Base-by-base conservation (phyloP, 1,140 invertebrate genomes). In the Cotesia chilonis region DNA sequence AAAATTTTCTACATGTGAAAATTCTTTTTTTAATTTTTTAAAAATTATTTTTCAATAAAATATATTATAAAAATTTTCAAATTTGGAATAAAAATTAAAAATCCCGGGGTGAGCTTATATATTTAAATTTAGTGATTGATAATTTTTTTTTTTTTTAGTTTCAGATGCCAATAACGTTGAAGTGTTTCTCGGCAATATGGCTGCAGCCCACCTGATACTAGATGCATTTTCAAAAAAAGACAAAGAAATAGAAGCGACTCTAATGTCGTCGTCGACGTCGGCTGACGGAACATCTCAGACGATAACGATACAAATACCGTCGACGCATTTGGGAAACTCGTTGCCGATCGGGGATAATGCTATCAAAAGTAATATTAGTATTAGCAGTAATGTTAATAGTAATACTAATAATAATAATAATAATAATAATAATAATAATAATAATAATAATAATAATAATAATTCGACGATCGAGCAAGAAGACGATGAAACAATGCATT, bases 131-230 rank as follows among this genome's bases (percentile, higher is more conserved):
- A 2, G 4, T 9, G 5, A 47, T 5, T 35, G 4, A 37, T 36
- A 36, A 64, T 68, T 72, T 71, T 68, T 63, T 36, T 6, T 6
- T 36, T 36, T 6, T 36, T 17, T 36, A 38, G 74, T 70, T 28
- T 10, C 64, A 84, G 80, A 80, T 68, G 76, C 59, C 54, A 82
- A 83, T 41, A 79, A 84, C 38, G 79, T 84, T 4, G 81, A 88
- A 70, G 84, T 88, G 3, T 84, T 89, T 73, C 84, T 85, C 4
- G 85, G 84, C 4, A 89, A 90, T 69, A 82, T 88, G 17, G 85
- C 86, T 37, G 88, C 89, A 12, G 88, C 88, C 3, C 88, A 90
- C 74, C 78, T 90, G 6, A 89, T 90, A 63, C 81, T 90, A 3
- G 84, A 83, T 57, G 89, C 87, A 9, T 82, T 85, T 76, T 85